Base-by-base conservation (phyloP, 2,888 invertebrate species). In the Micoletzkya japonica region DNA sequence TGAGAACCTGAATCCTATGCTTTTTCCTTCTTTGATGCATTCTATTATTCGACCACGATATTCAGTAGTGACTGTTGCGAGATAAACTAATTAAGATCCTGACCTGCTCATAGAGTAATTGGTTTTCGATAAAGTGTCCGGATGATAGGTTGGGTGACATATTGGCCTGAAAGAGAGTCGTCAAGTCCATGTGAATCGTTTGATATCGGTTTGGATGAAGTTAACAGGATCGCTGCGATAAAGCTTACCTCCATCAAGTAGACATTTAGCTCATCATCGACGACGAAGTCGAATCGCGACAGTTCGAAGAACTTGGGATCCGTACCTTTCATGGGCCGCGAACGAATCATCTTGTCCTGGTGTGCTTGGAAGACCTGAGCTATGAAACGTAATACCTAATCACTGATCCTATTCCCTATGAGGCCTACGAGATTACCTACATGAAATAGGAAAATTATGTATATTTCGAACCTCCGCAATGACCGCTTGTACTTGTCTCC, bases 61-160 rank as follows among this genome's bases (percentile, higher is more conserved):
- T 26, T 34, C n/a, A 17, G 30, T 52, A 2, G 24, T n/a, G 28
- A 7, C 14, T 56, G 32, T 30, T 14, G n/a, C 30, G 20, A 17
- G 30, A 10, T 32, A 34, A 4, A 32, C 28, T 26, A 59, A 3
- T n/a, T n/a, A 2, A 3, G 2, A 2, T 26, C 10, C 44, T 2
- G 3, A 96, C 92, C 70, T 96, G 95, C 82, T 95, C 93, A 83
- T 96, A 97, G 0, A 97, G 87, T 36, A 93, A 86, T 52, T 84
- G 82, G 87, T 97, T 97, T 0, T 91, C 92, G n/a, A 91, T 91
- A 86, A 91, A 96, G 87, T 96, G 95, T 0, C 91, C 91, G 0
- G 95, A 94, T 0, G 94, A 94, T 71, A 97, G 89, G 88, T 97
- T 97, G 0, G 97, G 97, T 20, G 95, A 95, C 97, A 97, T 96